These are phyloP conservation scores for Chaitophorus viminalis DNA, from an alignment of 2,888 invertebrate genomes.

Conservation along the genomic window DNA sequence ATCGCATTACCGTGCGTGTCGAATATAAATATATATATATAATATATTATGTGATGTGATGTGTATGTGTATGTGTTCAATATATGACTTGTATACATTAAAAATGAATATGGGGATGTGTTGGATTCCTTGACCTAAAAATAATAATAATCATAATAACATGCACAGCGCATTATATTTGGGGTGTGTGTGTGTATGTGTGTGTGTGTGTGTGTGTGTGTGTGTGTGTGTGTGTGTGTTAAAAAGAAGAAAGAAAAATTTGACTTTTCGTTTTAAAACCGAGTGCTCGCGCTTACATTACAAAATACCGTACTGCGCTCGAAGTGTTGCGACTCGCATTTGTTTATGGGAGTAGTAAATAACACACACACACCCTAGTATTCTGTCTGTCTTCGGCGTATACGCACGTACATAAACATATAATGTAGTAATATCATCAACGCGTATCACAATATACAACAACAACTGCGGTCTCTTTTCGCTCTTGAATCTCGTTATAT, in stretches of 20 bases:
- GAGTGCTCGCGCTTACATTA: neutral
- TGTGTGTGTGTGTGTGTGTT: neutral
- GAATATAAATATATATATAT: slow-evolving; percentile 13
- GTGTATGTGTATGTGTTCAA: neutral
- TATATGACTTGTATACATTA: slow-evolving; percentile 55
- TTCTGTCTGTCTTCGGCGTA: slow-evolving; percentile 27
- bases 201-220: no score
- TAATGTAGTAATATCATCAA: no score
- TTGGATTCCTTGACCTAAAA: slow-evolving; percentile 53
- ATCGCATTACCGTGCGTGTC: slow-evolving; percentile 58
- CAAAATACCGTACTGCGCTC: neutral
- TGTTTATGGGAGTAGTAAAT: slow-evolving; percentile 13
- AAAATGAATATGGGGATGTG: slow-evolving; percentile 27
- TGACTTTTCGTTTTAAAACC: slow-evolving; percentile 22
- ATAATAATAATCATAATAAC: slow-evolving; percentile 52
- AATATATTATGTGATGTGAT: neutral
- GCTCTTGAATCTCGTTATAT: no score
- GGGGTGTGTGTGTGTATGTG: neutral
- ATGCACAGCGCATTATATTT: slow-evolving; percentile 13
- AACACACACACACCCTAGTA: slow-evolving; percentile 9
- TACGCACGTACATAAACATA: neutral
- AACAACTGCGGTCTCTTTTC: no score
- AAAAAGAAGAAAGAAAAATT: neutral
- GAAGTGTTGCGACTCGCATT: neutral
- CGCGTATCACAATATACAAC: no score